phyloP scores from a whole-genome alignment of 2,113 vertebrate species.

The Esox niger region DNA sequence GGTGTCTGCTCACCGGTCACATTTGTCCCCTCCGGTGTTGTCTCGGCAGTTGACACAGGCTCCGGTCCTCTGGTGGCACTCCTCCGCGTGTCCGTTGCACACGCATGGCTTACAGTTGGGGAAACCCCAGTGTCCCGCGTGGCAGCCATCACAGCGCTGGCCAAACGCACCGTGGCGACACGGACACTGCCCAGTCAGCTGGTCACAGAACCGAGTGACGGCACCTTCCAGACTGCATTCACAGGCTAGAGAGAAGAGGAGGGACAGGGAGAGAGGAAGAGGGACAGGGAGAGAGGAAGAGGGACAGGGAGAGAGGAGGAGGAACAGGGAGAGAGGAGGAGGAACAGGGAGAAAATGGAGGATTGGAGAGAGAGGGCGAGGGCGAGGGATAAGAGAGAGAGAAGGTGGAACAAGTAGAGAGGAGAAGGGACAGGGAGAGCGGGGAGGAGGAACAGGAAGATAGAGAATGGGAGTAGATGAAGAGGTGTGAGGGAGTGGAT shows the following conservation, averaged over 20 bases:
- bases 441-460: neutral
- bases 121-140: conserved; percentile 91
- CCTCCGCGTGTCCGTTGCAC: conserved; percentile 84
- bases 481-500: neutral
- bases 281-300: too few relatives aligned
- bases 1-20: neutral
- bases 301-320: neutral
- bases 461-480: neutral
- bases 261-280: too few relatives aligned
- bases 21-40: conserved; percentile 67
- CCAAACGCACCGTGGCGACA: conserved; percentile 86
- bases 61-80: conserved; percentile 82
- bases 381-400: too few relatives aligned
- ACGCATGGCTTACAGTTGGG: conserved; percentile 84
- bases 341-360: too few relatives aligned
- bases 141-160: conserved; percentile 83
- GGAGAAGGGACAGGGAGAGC: neutral
- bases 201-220: conserved; percentile 79
- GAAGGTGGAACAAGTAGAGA: neutral
- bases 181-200: conserved; percentile 82
- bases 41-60: conserved; percentile 84
- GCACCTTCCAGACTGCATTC: conserved; percentile 86
- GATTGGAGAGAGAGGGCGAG: too few relatives aligned
- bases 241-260: conserved; percentile 72
- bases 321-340: neutral